A percentile compares a stretch with the other conserved stretches of the same genome.
These are phyloP conservation scores for Xiphophorus maculatus DNA, from an alignment of 2,113 vertebrate species.

Conservation along the genomic window DNA sequence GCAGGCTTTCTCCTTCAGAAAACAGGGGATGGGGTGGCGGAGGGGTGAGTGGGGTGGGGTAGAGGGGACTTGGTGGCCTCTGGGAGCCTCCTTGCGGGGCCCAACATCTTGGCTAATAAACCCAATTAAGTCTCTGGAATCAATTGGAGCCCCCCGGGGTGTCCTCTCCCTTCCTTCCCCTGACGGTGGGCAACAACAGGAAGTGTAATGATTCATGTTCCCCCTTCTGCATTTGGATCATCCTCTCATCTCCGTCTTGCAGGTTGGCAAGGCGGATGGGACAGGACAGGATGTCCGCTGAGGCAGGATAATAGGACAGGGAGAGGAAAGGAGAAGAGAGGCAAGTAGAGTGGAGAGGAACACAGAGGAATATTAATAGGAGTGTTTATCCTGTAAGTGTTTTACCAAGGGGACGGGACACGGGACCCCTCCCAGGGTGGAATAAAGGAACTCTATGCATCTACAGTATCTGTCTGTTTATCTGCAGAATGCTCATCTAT, in stretches of 20 bases:
- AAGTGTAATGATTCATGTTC: slow-evolving; percentile 80
- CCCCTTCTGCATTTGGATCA: slow-evolving; percentile 64
- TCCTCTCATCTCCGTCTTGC: slow-evolving; percentile 70
- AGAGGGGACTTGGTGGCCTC: slow-evolving; percentile 48
- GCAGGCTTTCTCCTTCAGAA: slow-evolving; percentile 78
- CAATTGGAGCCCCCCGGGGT: slow-evolving; percentile 72
- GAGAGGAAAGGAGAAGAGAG: slow-evolving; percentile 68
- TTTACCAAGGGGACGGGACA: slow-evolving; percentile 62
- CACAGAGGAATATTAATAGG: slow-evolving; percentile 81
- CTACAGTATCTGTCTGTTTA: slow-evolving; percentile 1
- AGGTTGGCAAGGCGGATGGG: slow-evolving; percentile 67
- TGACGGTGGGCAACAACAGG: slow-evolving; percentile 71
- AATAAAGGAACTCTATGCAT: slow-evolving; percentile 38
- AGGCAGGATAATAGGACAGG: slow-evolving; percentile 74
- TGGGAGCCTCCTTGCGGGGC: slow-evolving; percentile 71
- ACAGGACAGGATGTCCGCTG: slow-evolving; percentile 73
- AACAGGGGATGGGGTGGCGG: slow-evolving; percentile 50
- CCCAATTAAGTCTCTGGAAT: slow-evolving; percentile 81
- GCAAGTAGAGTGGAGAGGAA: slow-evolving; percentile 57
- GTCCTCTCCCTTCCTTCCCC: slow-evolving; percentile 71
- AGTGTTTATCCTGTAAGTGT: slow-evolving; percentile 77
- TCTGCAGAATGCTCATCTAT: not conserved
- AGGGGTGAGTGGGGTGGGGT: slow-evolving; percentile 5
- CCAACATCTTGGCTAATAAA: slow-evolving; percentile 83
- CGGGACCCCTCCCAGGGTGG: slow-evolving; percentile 61